Base-by-base conservation (phyloP, 2,113 vertebrate species). In the Platysteira castanea region DNA sequence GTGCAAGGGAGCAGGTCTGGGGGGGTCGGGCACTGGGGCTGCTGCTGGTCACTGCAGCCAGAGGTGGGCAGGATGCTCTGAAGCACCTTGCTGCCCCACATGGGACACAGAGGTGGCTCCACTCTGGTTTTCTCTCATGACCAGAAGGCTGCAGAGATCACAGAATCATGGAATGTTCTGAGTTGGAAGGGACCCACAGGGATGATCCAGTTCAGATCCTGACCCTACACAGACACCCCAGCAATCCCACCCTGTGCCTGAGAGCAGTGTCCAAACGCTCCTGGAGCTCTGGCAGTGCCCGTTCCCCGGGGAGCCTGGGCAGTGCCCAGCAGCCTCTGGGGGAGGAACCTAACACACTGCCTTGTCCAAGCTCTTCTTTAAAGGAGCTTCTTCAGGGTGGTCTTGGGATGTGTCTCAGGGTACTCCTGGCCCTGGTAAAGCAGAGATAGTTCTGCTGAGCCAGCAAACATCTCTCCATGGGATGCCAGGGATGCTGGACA, bases 241-340 rank as follows among this genome's bases (percentile, higher is more conserved):
- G 1, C 15, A 47, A 61, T 6, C 21, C 47, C 30, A 31, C 10
- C 41, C 41, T 68, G 33, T 0, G 33, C 41, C 54, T 54, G 7
- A 1, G 4, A 41, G 19, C 0, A 0, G 0, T 76, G 41, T 33
- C n/a, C 54, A 47, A 68, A 47, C 0, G 0, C 30, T 27, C 21
- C 79, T 42, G 17, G 47, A 75, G 61, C 70, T 82, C 28, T 41
- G 69, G 19, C 28, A 81, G 4, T 22, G 78, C 1, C 70, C 69
- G n/a, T 52, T n/a, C 39, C 33, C 46, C 60, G 69, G n/a, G 31
- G 24, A 82, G 28, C n/a, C 53, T 68, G 47, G 5, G 9, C 53
- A 60, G 30, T 47, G 61, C 70, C 50, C 35, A 21, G 6, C 41
- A 54, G 63, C 39, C n/a, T 76, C 63, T 11, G 54, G 54, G 20